Conservation (phyloP, 2,113 vertebrate species). For the Brienomyrus brachyistius region DNA sequence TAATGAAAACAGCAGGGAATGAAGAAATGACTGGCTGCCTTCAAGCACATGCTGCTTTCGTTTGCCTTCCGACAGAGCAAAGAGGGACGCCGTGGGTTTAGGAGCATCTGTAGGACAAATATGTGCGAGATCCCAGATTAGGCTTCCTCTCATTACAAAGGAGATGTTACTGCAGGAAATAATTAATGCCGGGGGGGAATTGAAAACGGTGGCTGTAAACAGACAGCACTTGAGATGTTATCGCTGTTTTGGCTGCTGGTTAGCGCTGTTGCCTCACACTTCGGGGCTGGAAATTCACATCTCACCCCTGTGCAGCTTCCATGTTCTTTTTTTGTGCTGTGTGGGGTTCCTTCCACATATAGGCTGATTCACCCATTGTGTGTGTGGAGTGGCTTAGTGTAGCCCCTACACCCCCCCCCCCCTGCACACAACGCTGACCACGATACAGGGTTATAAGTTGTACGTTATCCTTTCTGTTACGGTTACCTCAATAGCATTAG, state of each 20-base stretch:
- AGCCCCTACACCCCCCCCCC: neutral
- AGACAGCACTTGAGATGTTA: neutral
- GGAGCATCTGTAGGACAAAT: neutral
- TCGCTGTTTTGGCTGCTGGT: neutral
- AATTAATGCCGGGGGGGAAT: neutral
- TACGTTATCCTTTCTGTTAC: neutral
- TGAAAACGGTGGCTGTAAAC: neutral
- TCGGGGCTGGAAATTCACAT: neutral
- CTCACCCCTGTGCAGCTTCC: neutral
- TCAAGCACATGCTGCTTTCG: neutral
- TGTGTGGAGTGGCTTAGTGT: neutral
- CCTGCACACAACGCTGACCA: neutral
- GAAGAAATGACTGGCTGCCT: neutral
- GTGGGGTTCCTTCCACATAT: neutral
- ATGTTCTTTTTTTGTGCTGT: neutral
- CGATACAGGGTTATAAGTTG: neutral
- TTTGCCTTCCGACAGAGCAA: neutral
- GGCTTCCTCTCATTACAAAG: neutral
- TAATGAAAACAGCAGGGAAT: neutral
- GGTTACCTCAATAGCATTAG: neutral
- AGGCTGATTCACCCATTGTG: neutral
- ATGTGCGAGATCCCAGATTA: neutral
- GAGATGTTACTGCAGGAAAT: neutral
- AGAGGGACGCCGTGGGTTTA: neutral
- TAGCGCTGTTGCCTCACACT: neutral